Base-by-base conservation (phyloP, 2,888 invertebrate species). In the Coelinius sp. region DNA sequence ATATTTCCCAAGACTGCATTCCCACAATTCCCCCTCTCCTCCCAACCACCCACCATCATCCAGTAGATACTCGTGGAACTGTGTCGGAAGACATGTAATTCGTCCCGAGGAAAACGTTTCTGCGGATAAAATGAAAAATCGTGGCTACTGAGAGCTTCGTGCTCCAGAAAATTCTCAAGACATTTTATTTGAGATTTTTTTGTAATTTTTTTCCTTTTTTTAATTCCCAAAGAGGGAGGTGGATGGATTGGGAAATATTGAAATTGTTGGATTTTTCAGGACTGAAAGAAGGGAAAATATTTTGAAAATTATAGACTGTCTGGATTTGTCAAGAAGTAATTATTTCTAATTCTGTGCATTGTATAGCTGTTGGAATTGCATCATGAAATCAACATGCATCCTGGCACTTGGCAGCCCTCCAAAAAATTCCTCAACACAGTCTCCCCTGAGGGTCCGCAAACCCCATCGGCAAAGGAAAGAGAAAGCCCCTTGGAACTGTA, bases 21-120 rank as follows among this genome's bases (percentile, higher is more conserved):
- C 59, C 31, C 59, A 59, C 59, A 59, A 59, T 59, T 17, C 20
- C 46, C 17, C 46, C n/a, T 17, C 5, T 17, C 46, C 2, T n/a
- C 44, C 12, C 44, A n/a, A 8, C 44, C 44, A 17, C 12, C 56
- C 17, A 59, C 59, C 35, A 20, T 35, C 59, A 59, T 59, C 59
- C 27, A 53, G 10, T 59, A 59, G 70, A 41, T 70, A 53, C 64
- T 53, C 27, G 46, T 64, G 41, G 56, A 41, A 49, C 62, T 49
- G 62, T 69, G 53, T 64, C 44, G 52, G 52, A 64, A 65, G 70
- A 70, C 70, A 22, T 64, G 70, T 70, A 70, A 70, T 70, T 70
- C 70, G 64, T 64, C 44, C 27, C 46, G 38, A 46, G 46, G 65
- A 46, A 71, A 71, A 59, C 56, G 66, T 20, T 71, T 46, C 49